phyloP scores from a whole-genome alignment of 1,140 invertebrate species.

The Venustaconcha ellipsiformis region DNA sequence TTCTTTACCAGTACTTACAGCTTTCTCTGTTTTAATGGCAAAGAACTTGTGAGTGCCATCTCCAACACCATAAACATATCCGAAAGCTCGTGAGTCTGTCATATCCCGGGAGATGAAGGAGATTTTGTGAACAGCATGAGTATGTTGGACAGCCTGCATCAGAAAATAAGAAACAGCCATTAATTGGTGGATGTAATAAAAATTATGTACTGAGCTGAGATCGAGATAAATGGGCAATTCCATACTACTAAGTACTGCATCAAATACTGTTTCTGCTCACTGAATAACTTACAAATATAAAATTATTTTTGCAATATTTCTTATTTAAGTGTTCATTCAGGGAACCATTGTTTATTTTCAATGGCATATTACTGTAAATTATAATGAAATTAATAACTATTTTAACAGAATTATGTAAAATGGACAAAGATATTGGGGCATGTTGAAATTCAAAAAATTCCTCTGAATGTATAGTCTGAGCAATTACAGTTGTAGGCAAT shows the following conservation, averaged over 20 bases:
- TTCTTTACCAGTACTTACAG: slow-evolving; percentile 70
- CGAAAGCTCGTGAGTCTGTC: slow-evolving; percentile 96
- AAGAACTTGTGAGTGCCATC: slow-evolving; percentile 97
- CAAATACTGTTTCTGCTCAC: too few relatives aligned
- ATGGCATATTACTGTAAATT: too few relatives aligned
- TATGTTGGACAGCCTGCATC: slow-evolving; percentile 90
- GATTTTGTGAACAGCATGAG: slow-evolving; percentile 98
- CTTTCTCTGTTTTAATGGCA: slow-evolving; percentile 99
- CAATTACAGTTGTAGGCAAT: too few relatives aligned
- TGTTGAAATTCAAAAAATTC: too few relatives aligned
- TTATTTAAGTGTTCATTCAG: too few relatives aligned
- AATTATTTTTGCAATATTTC: too few relatives aligned
- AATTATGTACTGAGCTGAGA: neutral
- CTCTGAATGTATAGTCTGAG: too few relatives aligned
- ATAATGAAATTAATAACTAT: too few relatives aligned
- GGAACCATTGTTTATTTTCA: too few relatives aligned
- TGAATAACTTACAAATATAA: too few relatives aligned
- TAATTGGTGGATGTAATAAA: neutral
- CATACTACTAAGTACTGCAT: neutral
- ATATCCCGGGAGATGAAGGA: slow-evolving; percentile 99
- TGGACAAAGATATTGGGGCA: too few relatives aligned
- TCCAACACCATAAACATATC: slow-evolving; percentile 97
- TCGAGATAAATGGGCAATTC: neutral
- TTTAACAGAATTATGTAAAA: too few relatives aligned
- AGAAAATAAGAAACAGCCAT: neutral